phyloP scores from a whole-genome alignment of 2,888 invertebrate genomes.

The Cephalotes varians region DNA sequence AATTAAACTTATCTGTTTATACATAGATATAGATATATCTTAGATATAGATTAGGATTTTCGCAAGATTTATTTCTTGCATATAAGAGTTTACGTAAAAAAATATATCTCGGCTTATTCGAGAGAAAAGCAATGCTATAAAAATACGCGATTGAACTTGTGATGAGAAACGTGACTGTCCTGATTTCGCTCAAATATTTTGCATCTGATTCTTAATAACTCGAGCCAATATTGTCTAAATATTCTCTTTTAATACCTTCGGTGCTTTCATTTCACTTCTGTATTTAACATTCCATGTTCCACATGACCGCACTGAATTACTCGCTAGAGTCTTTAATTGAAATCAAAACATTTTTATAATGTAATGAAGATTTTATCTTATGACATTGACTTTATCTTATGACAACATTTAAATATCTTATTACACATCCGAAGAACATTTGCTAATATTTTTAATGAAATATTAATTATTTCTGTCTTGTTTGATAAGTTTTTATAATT shows the following conservation, averaged over 20 bases:
- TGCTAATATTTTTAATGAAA: background rate
- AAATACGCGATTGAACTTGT: constrained; percentile 28
- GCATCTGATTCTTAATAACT: constrained; percentile 20
- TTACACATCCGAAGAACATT: background rate
- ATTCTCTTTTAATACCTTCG: background rate
- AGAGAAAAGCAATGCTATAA: constrained; percentile 27
- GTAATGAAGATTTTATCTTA: background rate
- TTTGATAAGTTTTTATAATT: constrained; percentile 12
- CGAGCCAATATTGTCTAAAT: constrained; percentile 7
- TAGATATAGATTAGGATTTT: background rate
- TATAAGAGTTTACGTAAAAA: background rate
- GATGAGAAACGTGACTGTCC: constrained; percentile 14
- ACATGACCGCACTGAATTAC: background rate
- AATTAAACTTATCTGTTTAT: background rate
- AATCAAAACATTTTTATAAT: constrained; percentile 17
- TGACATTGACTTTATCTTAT: background rate
- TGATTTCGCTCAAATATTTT: constrained; percentile 25
- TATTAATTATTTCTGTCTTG: background rate
- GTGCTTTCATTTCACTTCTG: background rate
- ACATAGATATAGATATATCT: background rate
- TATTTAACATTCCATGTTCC: constrained; percentile 4
- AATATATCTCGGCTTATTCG: constrained; percentile 12
- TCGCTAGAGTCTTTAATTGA: background rate
- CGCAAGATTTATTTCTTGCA: background rate
- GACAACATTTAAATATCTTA: background rate